These are phyloP conservation scores for Columbina picui DNA, from an alignment of 2,113 vertebrate species.

Conservation along the genomic window DNA sequence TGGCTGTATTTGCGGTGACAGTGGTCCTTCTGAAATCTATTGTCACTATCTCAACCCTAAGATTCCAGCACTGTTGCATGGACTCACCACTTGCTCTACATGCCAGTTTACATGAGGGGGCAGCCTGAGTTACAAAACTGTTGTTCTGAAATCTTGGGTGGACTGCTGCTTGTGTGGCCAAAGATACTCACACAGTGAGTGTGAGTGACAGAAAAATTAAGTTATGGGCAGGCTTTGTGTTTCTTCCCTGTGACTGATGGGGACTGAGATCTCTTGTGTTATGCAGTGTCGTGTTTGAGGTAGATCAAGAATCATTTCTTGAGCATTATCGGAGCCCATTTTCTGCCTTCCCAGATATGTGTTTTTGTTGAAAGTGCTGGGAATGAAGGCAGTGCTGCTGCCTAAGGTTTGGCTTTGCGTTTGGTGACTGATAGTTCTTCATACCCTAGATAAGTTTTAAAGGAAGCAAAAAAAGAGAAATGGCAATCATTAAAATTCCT, in stretches of 20 bases:
- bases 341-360: not conserved
- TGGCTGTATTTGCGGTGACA: not conserved
- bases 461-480: not conserved
- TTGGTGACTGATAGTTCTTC: not conserved
- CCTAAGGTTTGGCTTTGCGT: not conserved
- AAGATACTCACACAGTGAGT: not conserved
- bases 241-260: not conserved
- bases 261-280: not conserved
- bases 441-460: not conserved
- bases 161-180: not conserved
- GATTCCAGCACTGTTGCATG: not conserved
- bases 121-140: not conserved
- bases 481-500: not conserved
- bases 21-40: not conserved
- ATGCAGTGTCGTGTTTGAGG: fast-evolving
- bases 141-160: not conserved
- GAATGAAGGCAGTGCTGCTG: not conserved
- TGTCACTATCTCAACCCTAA: not conserved
- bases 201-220: not conserved
- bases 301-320: not conserved
- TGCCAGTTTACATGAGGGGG: not conserved
- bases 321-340: not conserved
- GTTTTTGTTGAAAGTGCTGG: not conserved
- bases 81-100: not conserved
- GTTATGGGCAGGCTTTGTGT: not conserved